A percentile compares a stretch with the other conserved stretches of the same genome.
Conservation (phyloP, 2,797 vertebrate genomes). For the Rhinatrema bivittatum region DNA sequence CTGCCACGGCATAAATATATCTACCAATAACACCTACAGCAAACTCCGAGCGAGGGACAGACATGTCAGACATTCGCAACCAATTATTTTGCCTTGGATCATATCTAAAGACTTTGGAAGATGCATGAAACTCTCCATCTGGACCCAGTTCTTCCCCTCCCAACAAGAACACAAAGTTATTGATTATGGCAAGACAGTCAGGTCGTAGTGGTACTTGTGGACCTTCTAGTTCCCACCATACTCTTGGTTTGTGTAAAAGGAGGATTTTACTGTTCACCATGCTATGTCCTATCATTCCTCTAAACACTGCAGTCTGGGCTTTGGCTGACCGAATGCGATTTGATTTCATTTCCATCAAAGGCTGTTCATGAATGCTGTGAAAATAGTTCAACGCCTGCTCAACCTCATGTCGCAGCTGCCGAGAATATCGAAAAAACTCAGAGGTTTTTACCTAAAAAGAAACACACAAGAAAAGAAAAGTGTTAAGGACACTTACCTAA, state of each 20-base stretch:
- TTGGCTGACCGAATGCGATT: constrained; percentile 93
- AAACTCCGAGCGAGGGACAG: constrained; percentile 93
- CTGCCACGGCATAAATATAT: constrained; percentile 92
- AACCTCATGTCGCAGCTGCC: constrained; percentile 90
- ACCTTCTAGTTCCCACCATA: constrained; percentile 97
- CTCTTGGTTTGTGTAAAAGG: constrained; percentile 89
- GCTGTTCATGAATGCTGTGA: constrained; percentile 91
- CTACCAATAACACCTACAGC: constrained; percentile 94
- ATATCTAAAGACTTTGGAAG: constrained; percentile 96
- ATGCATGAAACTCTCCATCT: constrained; percentile 95
- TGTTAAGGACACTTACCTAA: constrained; percentile 27
- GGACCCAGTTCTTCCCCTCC: constrained; percentile 95
- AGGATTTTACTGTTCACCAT: constrained; percentile 99
- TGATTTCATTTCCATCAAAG: constrained; percentile 85
- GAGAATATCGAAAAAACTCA: constrained; percentile 94
- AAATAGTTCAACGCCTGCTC: constrained; percentile 94
- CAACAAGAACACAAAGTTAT: constrained; percentile 94
- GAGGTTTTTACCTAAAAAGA: constrained; percentile 87
- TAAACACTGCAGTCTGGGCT: constrained; percentile 92
- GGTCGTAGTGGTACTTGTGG: constrained; percentile 93
- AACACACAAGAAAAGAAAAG: constrained; percentile 45
- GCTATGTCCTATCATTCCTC: constrained; percentile 98
- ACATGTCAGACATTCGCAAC: constrained; percentile 98
- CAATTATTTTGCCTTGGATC: constrained; percentile 95
- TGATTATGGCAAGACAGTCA: constrained; percentile 93